Percentiles rank a stretch among this genome's conserved stretches.
phyloP scores from a whole-genome alignment of 2,113 vertebrate species.

The Megaceryle torquata region DNA sequence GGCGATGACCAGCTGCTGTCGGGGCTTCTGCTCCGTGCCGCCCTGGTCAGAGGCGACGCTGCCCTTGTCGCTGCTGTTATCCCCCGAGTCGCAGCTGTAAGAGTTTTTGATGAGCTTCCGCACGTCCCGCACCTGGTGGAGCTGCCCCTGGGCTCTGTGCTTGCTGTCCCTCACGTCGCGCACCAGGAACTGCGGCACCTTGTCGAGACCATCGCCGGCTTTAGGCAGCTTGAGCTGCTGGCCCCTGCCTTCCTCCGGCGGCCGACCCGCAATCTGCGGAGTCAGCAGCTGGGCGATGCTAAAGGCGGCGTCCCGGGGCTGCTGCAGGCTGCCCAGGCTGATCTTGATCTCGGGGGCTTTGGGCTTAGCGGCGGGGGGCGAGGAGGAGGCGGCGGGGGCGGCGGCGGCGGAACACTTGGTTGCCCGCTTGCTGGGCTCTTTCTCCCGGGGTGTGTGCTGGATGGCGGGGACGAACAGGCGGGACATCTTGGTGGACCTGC shows the following conservation, averaged over 20 bases:
- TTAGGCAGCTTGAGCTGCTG: conserved; percentile 66
- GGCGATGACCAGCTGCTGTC: conserved; percentile 67
- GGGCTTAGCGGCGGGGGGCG: background rate
- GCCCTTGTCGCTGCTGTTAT: conserved; percentile 77
- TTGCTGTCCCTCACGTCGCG: conserved; percentile 88
- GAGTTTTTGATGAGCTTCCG: conserved; percentile 92
- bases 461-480: conserved; percentile 92
- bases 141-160: conserved; percentile 82
- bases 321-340: conserved; percentile 79
- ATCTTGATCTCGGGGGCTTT: conserved; percentile 91
- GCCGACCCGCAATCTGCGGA: conserved; percentile 71
- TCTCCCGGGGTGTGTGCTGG: conserved; percentile 77
- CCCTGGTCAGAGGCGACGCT: conserved; percentile 71
- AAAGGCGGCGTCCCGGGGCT: conserved; percentile 74
- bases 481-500: conserved; percentile 88
- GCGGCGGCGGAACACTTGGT: conserved; percentile 65
- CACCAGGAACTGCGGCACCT: conserved; percentile 91
- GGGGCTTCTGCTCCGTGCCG: conserved; percentile 71
- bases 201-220: conserved; percentile 79
- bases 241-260: conserved; percentile 73
- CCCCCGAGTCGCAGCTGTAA: conserved; percentile 84
- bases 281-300: conserved; percentile 85
- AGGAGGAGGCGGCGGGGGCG: background rate
- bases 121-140: conserved; percentile 94
- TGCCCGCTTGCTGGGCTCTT: conserved; percentile 64